A percentile compares a stretch with the other conserved stretches of the same genome.
These are phyloP conservation scores for Ormyrus thymus DNA, from an alignment of 2,888 invertebrate species.

Conservation along the genomic window DNA sequence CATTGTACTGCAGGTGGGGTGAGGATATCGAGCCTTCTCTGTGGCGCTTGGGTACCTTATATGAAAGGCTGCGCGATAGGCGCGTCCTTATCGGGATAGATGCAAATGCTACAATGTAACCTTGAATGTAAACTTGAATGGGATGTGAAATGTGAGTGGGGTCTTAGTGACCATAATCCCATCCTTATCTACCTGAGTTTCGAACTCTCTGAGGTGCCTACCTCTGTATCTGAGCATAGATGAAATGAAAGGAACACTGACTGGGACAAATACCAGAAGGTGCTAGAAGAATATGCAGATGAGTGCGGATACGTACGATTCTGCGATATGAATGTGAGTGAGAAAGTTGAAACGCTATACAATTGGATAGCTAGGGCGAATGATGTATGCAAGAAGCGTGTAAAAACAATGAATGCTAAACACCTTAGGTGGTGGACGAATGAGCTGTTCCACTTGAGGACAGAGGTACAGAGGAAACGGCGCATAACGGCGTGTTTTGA, in stretches of 20 bases:
- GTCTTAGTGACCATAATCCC: background rate
- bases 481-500: background rate
- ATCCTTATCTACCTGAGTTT: background rate
- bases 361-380: background rate
- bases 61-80: background rate
- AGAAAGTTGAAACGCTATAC: background rate
- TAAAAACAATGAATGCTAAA: background rate
- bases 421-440: background rate
- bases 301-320: background rate
- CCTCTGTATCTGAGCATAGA: background rate
- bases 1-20: conserved; percentile 49
- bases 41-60: conserved; percentile 27
- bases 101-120: conserved; percentile 56
- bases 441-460: background rate
- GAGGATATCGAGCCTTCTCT: conserved; percentile 11
- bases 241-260: background rate
- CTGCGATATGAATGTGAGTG: background rate
- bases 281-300: background rate
- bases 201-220: no score
- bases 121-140: conserved; percentile 55
- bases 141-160: background rate
- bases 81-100: conserved; percentile 53
- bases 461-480: no score
- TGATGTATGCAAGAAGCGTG: background rate
- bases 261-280: background rate